Conservation (phyloP, 64 coral and sea anemone genomes). For the Porites lutea region DNA sequence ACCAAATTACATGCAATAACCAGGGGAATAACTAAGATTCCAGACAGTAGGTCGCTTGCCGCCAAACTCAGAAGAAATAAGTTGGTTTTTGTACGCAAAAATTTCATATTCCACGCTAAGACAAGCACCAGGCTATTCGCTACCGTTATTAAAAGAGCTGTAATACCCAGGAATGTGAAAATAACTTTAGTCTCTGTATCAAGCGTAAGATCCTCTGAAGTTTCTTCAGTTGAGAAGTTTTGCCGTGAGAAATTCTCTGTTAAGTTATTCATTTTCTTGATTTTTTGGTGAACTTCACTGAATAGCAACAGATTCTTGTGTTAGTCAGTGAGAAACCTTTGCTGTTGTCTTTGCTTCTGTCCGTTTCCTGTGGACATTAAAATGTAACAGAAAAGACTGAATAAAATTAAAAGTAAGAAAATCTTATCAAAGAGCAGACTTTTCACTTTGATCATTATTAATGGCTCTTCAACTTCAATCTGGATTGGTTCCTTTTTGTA, state of each 20-base stretch:
- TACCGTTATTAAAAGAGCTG: constrained; percentile 8
- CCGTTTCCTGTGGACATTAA: no score
- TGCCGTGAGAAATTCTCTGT: neutral
- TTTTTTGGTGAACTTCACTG: neutral
- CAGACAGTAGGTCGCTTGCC: constrained; percentile 43
- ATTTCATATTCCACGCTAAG: neutral
- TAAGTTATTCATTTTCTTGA: neutral
- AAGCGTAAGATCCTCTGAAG: neutral
- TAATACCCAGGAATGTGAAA: constrained; percentile 18
- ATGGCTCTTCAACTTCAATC: no score
- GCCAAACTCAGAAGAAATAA: constrained; percentile 53
- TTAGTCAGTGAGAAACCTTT: neutral
- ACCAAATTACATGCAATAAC: constrained; percentile 21
- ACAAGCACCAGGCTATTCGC: constrained; percentile 31
- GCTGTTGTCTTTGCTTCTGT: neutral
- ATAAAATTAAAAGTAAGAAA: no score
- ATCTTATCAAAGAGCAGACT: no score
- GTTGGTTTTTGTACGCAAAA: constrained; percentile 47
- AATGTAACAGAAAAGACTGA: no score
- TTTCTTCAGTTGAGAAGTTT: neutral
- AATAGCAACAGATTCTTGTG: no score
- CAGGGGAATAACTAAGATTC: constrained; percentile 30
- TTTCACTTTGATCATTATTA: no score
- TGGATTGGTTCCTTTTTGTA: no score
- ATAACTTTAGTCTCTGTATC: constrained; percentile 31